Conservation (phyloP, 2,113 vertebrate genomes). For the Marmota monax region DNA sequence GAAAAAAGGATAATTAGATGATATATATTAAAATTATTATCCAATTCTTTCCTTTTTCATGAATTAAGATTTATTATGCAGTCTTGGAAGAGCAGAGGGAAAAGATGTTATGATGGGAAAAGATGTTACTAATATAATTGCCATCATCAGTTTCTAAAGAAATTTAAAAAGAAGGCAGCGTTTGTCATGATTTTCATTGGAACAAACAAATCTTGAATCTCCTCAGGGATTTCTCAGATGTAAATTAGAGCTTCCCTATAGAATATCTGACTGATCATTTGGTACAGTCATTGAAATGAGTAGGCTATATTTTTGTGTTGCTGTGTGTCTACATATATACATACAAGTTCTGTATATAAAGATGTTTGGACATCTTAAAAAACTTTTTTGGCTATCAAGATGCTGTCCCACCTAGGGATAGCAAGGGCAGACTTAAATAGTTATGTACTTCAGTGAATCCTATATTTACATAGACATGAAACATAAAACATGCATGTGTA, state of each 20-base stretch:
- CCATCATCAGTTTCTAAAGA: not conserved
- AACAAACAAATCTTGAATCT: not conserved
- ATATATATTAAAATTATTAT: not conserved
- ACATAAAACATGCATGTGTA: too few species aligned
- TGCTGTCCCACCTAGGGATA: fast-evolving
- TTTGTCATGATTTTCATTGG: not conserved
- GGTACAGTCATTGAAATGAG: not conserved
- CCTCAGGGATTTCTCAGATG: not conserved
- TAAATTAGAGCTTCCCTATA: not conserved
- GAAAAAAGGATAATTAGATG: not conserved
- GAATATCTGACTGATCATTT: not conserved
- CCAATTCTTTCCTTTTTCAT: not conserved
- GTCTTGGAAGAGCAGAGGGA: not conserved
- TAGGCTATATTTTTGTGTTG: not conserved
- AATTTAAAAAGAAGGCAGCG: not conserved
- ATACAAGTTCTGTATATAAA: not conserved
- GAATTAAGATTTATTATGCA: not conserved
- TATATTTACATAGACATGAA: too few species aligned
- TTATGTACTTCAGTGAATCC: too few species aligned
- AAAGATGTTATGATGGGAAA: not conserved
- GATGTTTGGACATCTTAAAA: not conserved
- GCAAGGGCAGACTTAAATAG: too few species aligned
- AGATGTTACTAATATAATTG: not conserved
- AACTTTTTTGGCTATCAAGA: not conserved
- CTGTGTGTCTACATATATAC: not conserved